Conservation (phyloP, 2,888 invertebrate genomes). For the Brachylomia viminalis region DNA sequence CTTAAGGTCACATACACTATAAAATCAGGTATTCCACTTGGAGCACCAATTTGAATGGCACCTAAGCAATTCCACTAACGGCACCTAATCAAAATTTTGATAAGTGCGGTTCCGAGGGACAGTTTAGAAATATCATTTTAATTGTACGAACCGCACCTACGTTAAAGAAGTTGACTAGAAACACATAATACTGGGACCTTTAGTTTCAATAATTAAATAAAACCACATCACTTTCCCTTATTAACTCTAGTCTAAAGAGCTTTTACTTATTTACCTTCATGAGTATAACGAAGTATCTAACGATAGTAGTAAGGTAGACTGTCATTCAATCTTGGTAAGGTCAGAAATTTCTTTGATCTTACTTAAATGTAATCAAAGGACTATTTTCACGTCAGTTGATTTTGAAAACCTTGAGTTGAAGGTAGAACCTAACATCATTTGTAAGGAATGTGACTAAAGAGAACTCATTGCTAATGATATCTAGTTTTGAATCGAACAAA, state of each 20-base stretch:
- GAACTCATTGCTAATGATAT: background rate
- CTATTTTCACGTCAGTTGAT: conserved; percentile 25
- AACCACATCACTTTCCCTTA: conserved; percentile 28
- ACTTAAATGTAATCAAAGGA: conserved; percentile 39
- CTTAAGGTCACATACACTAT: background rate
- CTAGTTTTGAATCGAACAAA: background rate
- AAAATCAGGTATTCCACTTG: background rate
- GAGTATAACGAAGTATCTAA: conserved; percentile 31
- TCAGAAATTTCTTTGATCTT: conserved; percentile 52
- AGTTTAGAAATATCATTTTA: background rate
- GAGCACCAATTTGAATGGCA: background rate
- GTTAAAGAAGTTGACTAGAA: background rate
- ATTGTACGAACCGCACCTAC: background rate
- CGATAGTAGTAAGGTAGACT: conserved; percentile 25
- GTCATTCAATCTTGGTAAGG: conserved; percentile 23
- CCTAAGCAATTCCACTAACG: background rate
- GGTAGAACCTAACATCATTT: conserved; percentile 3
- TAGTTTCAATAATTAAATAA: conserved; percentile 36
- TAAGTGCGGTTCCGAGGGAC: background rate
- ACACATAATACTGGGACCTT: background rate
- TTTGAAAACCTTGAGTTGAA: conserved; percentile 8
- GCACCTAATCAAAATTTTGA: background rate
- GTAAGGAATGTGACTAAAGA: background rate
- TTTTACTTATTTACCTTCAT: conserved; percentile 41
- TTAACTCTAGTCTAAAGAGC: conserved; percentile 23